phyloP scores from a whole-genome alignment of 2,797 vertebrate genomes.

The Halcyon badia region DNA sequence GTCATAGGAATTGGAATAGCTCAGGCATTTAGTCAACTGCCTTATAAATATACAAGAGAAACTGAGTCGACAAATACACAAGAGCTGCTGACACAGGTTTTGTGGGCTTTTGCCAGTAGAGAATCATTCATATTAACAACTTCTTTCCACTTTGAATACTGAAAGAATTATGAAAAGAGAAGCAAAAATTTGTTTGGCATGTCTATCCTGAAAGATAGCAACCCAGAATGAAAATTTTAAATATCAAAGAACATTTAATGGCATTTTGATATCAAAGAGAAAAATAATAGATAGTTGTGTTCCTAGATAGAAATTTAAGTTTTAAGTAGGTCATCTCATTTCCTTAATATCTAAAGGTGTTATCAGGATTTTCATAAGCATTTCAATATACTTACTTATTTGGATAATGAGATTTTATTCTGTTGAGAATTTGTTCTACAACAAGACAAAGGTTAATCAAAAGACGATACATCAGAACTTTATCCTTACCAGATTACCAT shows the following conservation, averaged over 20 bases:
- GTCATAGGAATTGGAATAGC: neutral
- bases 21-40: neutral
- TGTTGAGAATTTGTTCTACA: neutral
- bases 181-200: neutral
- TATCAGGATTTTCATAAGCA: neutral
- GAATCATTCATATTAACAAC: neutral
- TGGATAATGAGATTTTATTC: neutral
- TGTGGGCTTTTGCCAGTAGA: slow-evolving; percentile 24
- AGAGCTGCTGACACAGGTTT: slow-evolving; percentile 42
- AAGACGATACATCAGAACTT: neutral
- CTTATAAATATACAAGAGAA: slow-evolving; percentile 44
- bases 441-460: neutral
- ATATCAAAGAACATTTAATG: neutral
- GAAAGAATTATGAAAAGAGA: slow-evolving; percentile 24
- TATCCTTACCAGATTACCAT: neutral
- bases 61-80: neutral
- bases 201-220: neutral
- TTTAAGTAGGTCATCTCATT: neutral
- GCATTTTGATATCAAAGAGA: neutral
- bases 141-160: slow-evolving; percentile 12
- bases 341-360: neutral
- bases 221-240: neutral
- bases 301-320: neutral
- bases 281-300: neutral
- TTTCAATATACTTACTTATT: neutral